Evolutionary conservation across 1,140 invertebrate species (phyloP).

Genomic region (Campoletis sonorensis): DNA sequence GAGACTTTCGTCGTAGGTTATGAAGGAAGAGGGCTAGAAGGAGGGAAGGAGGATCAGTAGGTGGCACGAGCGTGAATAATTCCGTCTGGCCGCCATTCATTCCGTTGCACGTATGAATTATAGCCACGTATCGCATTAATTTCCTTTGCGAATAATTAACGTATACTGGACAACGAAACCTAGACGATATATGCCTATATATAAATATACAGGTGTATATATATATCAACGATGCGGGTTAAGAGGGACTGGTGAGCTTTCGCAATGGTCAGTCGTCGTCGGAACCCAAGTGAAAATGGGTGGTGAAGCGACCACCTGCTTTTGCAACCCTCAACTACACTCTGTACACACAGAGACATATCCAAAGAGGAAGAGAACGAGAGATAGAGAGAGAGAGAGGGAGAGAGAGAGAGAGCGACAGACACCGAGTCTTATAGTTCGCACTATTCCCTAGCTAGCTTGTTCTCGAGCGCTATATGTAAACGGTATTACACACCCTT

Average conservation of each 20-base stretch:
- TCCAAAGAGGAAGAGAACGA: background rate
- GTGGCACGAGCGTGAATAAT: conserved; percentile 64
- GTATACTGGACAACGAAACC: conserved; percentile 64
- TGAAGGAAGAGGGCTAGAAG: background rate
- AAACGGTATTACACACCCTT: conserved; percentile 44
- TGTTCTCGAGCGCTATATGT: conserved; percentile 4
- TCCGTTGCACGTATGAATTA: conserved; percentile 66
- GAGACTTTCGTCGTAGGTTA: background rate
- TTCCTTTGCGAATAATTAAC: conserved; percentile 73
- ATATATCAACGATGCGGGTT: background rate
- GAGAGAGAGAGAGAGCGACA: background rate
- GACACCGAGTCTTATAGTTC: background rate
- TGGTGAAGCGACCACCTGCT: conserved; percentile 29
- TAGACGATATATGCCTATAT: background rate
- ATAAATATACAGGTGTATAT: background rate
- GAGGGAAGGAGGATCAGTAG: background rate
- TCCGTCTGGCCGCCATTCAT: conserved; percentile 66
- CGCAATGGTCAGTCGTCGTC: conserved; percentile 62
- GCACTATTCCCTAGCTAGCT: conserved; percentile 36
- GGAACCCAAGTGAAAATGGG: background rate
- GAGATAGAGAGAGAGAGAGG: background rate
- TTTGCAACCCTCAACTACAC: conserved; percentile 3
- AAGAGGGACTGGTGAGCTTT: conserved; percentile 50
- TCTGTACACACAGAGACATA: background rate
- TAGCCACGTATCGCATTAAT: conserved; percentile 67